Evolutionary conservation across 2,888 invertebrate species (phyloP), one percentile per base, ranked within the genome.

Genomic region (Brachynemurus nebulosus): DNA sequence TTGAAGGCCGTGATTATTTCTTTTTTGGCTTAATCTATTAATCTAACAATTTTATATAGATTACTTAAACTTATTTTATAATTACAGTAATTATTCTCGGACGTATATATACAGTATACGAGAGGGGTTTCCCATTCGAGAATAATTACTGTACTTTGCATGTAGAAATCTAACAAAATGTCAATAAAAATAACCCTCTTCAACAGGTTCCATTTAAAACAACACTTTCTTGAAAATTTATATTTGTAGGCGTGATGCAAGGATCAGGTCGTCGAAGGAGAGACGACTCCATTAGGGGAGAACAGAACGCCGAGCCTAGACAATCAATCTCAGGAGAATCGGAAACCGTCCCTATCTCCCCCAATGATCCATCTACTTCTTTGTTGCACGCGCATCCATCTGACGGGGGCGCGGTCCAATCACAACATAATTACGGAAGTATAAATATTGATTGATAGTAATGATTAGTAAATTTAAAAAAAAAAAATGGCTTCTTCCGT

Each of bases 341-440:
- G 14, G 16, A 4, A 17, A 5, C 16, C 9, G 36, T 9, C 5
- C 36, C 36, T n/a, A 36, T 17, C 19, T 8, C 36, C 14, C 12
- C 25, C 14, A 25, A 27, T 17, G 17, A 16, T 40, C 14, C 40
- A 12, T 14, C 12, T 16, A 40, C 40, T 40, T 14, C 40, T 40
- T 25, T 40, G 40, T 20, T 40, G 40, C 23, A 40, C 40, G 12
- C 37, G 20, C n/a, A 19, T 37, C 37, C 37, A 30, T 30, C 30
- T 37, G 17, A 20, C 16, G 19, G 20, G 20, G 23, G 12, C 20
- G 14, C 40, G 25, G n/a, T 40, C 40, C 25, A 40, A 40, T 27
- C 40, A 16, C 40, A 18, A 40, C 40, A 27, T 23, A 25, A 25
- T 40, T 40, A 40, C 40, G 40, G 25, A 40, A 25, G 25, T 40